Percentiles rank a stretch among this genome's conserved stretches.
Evolutionary conservation across 53 echinoderm and acorn worm species (phyloP).

Genomic region (Astropecten irregularis): DNA sequence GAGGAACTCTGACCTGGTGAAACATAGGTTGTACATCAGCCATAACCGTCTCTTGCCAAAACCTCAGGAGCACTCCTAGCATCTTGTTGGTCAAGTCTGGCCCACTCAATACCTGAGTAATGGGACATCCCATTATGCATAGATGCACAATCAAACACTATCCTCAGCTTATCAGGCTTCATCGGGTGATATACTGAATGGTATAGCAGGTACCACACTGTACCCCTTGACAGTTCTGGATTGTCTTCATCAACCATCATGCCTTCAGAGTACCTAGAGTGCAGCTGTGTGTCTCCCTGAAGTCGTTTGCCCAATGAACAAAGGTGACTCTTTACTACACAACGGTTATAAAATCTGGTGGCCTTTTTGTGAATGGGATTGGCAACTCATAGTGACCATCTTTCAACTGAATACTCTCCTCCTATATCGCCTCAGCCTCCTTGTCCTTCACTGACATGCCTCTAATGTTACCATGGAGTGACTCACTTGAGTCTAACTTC

Average conservation of each 20-base stretch:
- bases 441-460: conserved; percentile 50
- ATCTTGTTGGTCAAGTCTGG: conserved; percentile 59
- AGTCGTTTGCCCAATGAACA: not conserved
- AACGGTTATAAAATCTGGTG: too few relatives aligned
- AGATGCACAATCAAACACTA: too few relatives aligned
- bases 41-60: conserved; percentile 62
- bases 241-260: not conserved
- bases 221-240: not conserved
- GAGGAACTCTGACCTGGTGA: conserved; percentile 42
- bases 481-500: too few relatives aligned
- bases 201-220: conserved; percentile 42
- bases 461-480: conserved; percentile 1
- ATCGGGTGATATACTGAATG: too few relatives aligned
- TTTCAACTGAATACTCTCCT: too few relatives aligned
- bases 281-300: not conserved
- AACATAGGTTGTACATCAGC: conserved; percentile 53
- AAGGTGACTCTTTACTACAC: too few relatives aligned
- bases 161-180: too few relatives aligned
- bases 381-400: not conserved
- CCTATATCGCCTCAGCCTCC: conserved; percentile 22
- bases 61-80: conserved; percentile 45
- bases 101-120: conserved; percentile 24
- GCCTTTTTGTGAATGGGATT: not conserved
- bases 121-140: conserved; percentile 8
- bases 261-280: not conserved